A percentile compares a stretch with the other conserved stretches of the same genome.
These are phyloP conservation scores for Lineus longissimus DNA, from an alignment of 1,140 invertebrate genomes.

Conservation along the genomic window DNA sequence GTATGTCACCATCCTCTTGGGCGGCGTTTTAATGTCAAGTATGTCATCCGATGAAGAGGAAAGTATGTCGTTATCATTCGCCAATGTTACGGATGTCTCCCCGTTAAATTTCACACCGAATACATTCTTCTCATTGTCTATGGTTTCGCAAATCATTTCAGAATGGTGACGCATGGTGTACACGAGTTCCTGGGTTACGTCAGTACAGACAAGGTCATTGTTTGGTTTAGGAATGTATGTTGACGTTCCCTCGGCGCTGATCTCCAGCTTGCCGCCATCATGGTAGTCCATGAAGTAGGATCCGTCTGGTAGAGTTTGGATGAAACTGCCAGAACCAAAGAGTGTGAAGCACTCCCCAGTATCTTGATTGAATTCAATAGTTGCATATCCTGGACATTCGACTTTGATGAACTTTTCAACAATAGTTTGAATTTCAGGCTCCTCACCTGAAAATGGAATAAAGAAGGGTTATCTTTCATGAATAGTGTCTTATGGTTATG, in stretches of 20 bases:
- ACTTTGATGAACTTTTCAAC: constrained; percentile 41
- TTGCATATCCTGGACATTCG: constrained; percentile 52
- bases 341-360: constrained; percentile 47
- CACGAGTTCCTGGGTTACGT: constrained; percentile 34
- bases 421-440: constrained; percentile 20
- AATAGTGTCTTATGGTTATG: too few relatives aligned
- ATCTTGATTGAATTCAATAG: constrained; percentile 48
- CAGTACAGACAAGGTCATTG: constrained; percentile 34
- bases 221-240: constrained; percentile 40
- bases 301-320: constrained; percentile 46
- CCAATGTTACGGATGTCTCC: constrained; percentile 26
- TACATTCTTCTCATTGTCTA: constrained; percentile 45
- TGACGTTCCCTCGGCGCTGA: constrained; percentile 33
- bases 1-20: constrained; percentile 31
- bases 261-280: constrained; percentile 42
- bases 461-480: constrained; percentile 1
- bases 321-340: constrained; percentile 46
- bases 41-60: constrained; percentile 30
- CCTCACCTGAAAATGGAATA: constrained; percentile 4
- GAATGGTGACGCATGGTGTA: constrained; percentile 46
- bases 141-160: constrained; percentile 43
- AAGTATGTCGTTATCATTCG: constrained; percentile 11
- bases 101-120: constrained; percentile 46
- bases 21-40: constrained; percentile 19
- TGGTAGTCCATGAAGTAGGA: constrained; percentile 47